Conservation (phyloP, 2,797 vertebrate genomes). For the Phylloscopus collybita region DNA sequence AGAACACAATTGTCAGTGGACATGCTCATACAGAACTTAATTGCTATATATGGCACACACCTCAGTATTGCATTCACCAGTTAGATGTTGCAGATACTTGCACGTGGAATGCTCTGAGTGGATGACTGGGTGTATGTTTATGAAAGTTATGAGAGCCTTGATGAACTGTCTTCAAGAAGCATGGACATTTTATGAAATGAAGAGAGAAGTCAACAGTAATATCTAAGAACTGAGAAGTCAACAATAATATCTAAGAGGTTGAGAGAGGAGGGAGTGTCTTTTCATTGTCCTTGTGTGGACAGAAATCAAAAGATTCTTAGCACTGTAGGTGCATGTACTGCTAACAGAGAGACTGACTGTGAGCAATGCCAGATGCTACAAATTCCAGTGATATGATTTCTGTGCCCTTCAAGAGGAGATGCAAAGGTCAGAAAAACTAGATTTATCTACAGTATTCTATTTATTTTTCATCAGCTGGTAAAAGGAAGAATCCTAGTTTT, state of each 20-base stretch:
- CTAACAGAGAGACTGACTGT: not conserved
- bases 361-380: not conserved
- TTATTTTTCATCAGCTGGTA: not conserved
- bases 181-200: not conserved
- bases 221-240: not conserved
- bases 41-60: not conserved
- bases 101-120: not conserved
- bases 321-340: not conserved
- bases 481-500: not conserved
- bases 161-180: not conserved
- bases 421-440: not conserved
- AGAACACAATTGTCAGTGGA: not conserved
- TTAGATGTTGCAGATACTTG: conserved; percentile 1
- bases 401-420: not conserved
- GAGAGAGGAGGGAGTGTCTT: not conserved
- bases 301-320: not conserved
- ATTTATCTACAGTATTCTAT: not conserved
- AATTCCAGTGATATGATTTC: not conserved
- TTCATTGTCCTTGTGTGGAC: not conserved
- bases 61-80: not conserved
- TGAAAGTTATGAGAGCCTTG: not conserved
- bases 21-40: not conserved
- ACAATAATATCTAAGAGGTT: not conserved
- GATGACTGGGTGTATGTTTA: not conserved
- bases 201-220: not conserved